Conservation (phyloP, 2,113 vertebrate species). For the Natator depressus region DNA sequence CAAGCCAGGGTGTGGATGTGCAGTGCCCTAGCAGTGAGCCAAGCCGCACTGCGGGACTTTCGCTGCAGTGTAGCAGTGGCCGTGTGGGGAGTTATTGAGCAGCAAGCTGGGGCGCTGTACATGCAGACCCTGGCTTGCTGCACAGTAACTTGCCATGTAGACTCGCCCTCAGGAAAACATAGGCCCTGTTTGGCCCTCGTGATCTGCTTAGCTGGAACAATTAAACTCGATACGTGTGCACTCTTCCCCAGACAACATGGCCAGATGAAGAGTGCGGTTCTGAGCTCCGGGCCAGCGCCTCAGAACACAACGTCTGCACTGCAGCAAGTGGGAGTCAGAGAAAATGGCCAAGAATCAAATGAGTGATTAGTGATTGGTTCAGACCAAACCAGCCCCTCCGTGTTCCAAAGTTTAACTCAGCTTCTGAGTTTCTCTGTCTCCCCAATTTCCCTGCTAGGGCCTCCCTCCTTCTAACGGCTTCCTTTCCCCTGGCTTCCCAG, state of each 20-base stretch:
- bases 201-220: neutral
- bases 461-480: rapidly evolving
- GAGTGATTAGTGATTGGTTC: neutral
- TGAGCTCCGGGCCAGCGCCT: neutral
- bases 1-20: too few relatives aligned
- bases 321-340: neutral
- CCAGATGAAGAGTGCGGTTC: neutral
- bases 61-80: too few relatives aligned
- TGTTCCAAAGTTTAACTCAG: neutral
- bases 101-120: too few relatives aligned
- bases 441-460: neutral
- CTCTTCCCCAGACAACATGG: neutral
- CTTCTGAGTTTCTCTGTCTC: neutral
- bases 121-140: too few relatives aligned
- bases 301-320: neutral
- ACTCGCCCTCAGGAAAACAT: neutral
- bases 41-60: too few relatives aligned
- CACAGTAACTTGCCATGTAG: too few relatives aligned
- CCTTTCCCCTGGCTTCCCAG: neutral
- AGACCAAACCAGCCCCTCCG: neutral
- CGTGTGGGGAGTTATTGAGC: too few relatives aligned
- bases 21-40: too few relatives aligned
- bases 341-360: neutral
- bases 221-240: neutral
- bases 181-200: neutral